Conservation (phyloP, 2,113 vertebrate genomes). For the Morone chrysops region DNA sequence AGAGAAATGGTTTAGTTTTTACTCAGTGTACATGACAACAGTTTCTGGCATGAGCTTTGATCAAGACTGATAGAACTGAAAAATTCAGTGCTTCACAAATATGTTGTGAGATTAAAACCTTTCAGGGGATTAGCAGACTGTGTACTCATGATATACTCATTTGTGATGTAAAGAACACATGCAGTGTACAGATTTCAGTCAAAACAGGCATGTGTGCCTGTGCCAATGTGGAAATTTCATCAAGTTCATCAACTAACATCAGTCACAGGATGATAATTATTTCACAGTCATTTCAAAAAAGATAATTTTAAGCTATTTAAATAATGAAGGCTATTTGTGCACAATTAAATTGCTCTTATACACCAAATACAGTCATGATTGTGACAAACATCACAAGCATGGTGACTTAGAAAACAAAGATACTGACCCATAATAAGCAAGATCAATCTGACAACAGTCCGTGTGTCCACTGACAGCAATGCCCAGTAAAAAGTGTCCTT, state of each 20-base stretch:
- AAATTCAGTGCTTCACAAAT: not conserved
- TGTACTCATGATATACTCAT: not conserved
- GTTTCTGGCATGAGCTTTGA: constrained; percentile 30
- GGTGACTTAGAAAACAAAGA: constrained; percentile 14
- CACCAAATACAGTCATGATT: not conserved
- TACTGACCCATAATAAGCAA: constrained; percentile 23
- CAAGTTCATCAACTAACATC: no score
- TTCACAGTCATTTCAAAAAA: not conserved
- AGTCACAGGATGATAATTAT: not conserved
- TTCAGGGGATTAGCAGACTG: not conserved
- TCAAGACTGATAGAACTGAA: constrained; percentile 5
- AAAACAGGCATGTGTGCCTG: not conserved
- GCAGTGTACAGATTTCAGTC: not conserved
- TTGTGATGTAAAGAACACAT: not conserved
- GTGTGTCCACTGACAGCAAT: constrained; percentile 9
- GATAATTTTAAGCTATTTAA: not conserved
- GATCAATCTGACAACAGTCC: constrained; percentile 29
- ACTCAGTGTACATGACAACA: not conserved
- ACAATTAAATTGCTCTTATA: not conserved
- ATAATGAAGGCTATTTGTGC: no score
- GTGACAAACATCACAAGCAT: not conserved
- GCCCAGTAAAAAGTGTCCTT: constrained; percentile 10
- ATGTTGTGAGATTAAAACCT: not conserved
- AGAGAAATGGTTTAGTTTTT: not conserved
- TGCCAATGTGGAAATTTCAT: no score